phyloP scores from a whole-genome alignment of 2,113 vertebrate genomes.

The Serilophus lunatus region DNA sequence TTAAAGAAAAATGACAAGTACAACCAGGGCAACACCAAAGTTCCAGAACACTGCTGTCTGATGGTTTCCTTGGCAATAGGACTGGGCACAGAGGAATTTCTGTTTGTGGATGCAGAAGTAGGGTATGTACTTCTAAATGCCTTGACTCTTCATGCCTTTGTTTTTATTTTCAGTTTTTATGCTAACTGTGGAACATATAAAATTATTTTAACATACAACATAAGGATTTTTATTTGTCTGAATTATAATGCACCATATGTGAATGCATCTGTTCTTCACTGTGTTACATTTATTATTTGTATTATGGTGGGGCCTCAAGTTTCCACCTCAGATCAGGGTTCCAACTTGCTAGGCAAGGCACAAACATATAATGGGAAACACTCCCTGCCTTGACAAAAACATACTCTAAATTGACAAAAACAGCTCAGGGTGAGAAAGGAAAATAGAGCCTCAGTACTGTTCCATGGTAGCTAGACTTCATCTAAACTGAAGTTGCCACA shows the following conservation, averaged over 20 bases:
- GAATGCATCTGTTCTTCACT: slow-evolving; percentile 60
- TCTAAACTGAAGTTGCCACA: background rate
- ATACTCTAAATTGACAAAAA: slow-evolving; percentile 32
- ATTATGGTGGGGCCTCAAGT: slow-evolving; percentile 50
- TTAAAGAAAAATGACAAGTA: background rate
- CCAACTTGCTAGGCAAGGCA: slow-evolving; percentile 49
- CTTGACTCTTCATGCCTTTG: background rate
- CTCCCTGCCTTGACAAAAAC: slow-evolving; percentile 41
- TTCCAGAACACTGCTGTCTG: background rate
- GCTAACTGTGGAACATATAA: slow-evolving; percentile 34
- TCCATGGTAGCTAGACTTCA: background rate
- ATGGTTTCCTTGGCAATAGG: background rate
- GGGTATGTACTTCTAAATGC: background rate
- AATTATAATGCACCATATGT: slow-evolving; percentile 61
- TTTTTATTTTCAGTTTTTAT: slow-evolving; percentile 48
- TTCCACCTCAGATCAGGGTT: slow-evolving; percentile 61
- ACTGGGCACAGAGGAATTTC: background rate
- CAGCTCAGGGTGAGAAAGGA: slow-evolving; percentile 20
- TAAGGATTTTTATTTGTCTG: slow-evolving; percentile 63
- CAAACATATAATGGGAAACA: slow-evolving; percentile 63
- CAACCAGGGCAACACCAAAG: background rate
- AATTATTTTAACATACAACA: slow-evolving; percentile 52
- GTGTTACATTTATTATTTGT: slow-evolving; percentile 61
- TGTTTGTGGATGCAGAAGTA: background rate
- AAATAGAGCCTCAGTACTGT: background rate